phyloP scores from a whole-genome alignment of 1,140 invertebrate genomes.

The Aethina tumida region DNA sequence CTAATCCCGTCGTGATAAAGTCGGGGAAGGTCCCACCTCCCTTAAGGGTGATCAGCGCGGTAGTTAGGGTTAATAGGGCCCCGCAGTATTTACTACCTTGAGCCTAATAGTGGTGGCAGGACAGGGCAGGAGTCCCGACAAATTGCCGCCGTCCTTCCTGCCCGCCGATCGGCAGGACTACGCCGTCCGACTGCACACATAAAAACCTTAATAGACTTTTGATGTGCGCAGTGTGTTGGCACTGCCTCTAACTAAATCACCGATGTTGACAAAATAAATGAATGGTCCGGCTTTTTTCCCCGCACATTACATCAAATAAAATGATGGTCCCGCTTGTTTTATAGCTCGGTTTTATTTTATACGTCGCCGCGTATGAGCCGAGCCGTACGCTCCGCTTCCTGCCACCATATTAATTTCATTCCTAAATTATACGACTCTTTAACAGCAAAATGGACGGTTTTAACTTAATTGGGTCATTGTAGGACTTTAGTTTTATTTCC shows the following conservation, averaged over 20 bases:
- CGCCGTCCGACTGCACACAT: constrained; percentile 10
- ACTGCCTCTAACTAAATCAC: constrained; percentile 20
- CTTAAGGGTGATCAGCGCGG: constrained; percentile 19
- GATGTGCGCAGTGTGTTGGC: no score
- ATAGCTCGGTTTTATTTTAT: constrained; percentile 13
- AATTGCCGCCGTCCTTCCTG: no score
- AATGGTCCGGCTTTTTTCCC: constrained; percentile 13
- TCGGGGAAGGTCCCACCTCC: no score
- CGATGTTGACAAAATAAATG: constrained; percentile 21
- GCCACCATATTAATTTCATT: no score
- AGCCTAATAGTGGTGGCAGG: constrained; percentile 11
- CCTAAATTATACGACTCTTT: no score
- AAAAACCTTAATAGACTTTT: constrained; percentile 19
- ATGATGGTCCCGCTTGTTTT: constrained; percentile 16
- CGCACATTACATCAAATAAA: constrained; percentile 13
- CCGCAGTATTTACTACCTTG: constrained; percentile 20
- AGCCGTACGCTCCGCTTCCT: no score
- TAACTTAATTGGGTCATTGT: no score
- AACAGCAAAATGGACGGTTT: no score
- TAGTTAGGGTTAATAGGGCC: constrained; percentile 24
- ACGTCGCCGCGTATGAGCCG: no score
- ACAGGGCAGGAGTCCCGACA: constrained; percentile 6
- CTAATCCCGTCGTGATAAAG: no score
- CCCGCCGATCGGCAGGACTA: no score
- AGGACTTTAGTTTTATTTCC: no score